Evolutionary conservation across 1,140 invertebrate genomes (phyloP), one percentile per base, ranked within the genome.

Genomic region (Drosophila parvula): DNA sequence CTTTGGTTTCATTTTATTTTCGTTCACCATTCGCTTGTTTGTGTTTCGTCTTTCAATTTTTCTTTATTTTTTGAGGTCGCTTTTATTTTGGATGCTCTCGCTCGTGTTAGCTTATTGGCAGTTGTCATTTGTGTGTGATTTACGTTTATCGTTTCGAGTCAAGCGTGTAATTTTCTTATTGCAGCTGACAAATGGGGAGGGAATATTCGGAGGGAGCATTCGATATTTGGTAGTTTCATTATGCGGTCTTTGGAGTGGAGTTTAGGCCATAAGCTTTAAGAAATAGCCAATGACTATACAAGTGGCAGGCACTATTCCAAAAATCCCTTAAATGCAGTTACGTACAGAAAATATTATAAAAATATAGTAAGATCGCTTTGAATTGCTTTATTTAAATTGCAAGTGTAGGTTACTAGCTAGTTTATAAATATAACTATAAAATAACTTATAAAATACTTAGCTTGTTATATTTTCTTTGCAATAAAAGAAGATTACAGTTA

Each of bases 91-190:
- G 73, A 85, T 70, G 63, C 60, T 71, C 56, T 71, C 40, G 57
- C 51, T 68, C 28, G 57, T 76, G 58, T 63, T 51, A 65, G 78
- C 67, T 85, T 85, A 85, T 88, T 82, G 79, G 69, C 70, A 82
- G 82, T 88, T 85, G 82, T 88, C 82, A 88, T 83, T 86, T 86
- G 67, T 73, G 71, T 78, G 71, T 83, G 82, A 86, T 86, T 88
- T 86, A 86, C 82, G 84, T 86, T 88, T 86, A 88, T 83, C 83
- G 79, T 38, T 62, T 59, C 30, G 60, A 76, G 40, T 68, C 64
- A 76, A 86, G 82, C 79, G 62, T 82, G 79, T 88, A 88, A 86
- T 82, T 85, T 79, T 78, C 69, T 71, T 70, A 71, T 71, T 71
- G 68, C 50, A 57, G 8, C 27, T 41, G 50, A 22, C 34, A 70